Evolutionary conservation across 1,140 invertebrate genomes (phyloP), one percentile per base, ranked within the genome.

Genomic region (Berghia stephanieae): DNA sequence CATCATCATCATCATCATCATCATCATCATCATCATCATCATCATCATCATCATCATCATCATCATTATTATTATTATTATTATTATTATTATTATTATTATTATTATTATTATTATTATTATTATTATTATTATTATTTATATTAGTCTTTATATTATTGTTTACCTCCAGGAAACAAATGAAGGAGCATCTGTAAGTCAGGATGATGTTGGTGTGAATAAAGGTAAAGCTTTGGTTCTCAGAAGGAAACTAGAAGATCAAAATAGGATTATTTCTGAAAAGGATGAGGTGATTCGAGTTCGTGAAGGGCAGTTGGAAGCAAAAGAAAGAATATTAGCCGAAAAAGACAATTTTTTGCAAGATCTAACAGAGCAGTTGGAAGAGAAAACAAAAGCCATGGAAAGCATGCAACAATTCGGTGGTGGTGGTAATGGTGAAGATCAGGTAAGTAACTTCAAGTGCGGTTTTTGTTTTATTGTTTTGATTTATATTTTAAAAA

Each of bases 191-290:
- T 27, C 43, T n/a, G 21, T 67, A 21, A 46, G 36, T 13, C 74
- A 38, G 24, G 66, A 69, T 21, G 63, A 42, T 49, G 38, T 44
- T 4, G 70, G 38, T 27, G 43, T 27, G 49, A 68, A 40, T 40
- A 79, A 84, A 40, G 88, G 80, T 31, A 87, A 88, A 70, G 75
- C 80, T 8, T 74, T 83, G 10, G 60, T 89, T 31, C 42, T 88
- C 68, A 88, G 86, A 73, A 85, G 82, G 55, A 86, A 88, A 74
- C 75, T 88, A 8, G 86, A 88, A 34, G 87, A 88, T n/a, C 86
- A 85, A 76, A 84, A 87, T 44, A 77, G 79, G 16, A 74, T 83
- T 18, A 84, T 86, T 2, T 55, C 73, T 0, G 87, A 88, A 52
- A 86, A 84, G 69, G 85, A 86, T 10, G 84, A 84, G 44, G 67